Evolutionary conservation across 1,140 invertebrate species (phyloP), one percentile per base, ranked within the genome.

Genomic region (Lepidotrigona ventralis): DNA sequence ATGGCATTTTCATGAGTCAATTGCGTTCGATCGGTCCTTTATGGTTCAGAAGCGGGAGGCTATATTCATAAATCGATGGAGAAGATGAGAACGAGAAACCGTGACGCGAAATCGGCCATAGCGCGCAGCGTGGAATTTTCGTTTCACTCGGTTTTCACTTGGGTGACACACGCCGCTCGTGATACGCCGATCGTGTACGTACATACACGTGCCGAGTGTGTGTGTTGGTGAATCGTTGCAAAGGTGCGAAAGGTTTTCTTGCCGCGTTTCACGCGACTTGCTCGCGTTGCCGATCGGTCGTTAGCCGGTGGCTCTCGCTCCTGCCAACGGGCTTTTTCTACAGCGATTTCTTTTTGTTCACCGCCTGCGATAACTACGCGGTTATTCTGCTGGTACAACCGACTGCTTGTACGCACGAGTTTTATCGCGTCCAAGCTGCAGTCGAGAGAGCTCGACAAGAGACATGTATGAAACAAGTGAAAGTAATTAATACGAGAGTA

Each of bases 1-100:
- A 93, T 88, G 90, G 88, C 85, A 88, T 81, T 87, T 89, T 90
- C 86, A 87, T 86, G 88, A 89, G 85, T 89, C 88, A 85, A 88
- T 90, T 66, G 88, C 88, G 71, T 90, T 90, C 79, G 85, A 90
- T 88, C 85, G 60, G n/a, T 86, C 88, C 56, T 82, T 84, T 85
- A 89, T 89, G 88, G 83, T 89, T 51, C 88, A 89, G 83, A 89
- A 77, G 51, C 88, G 88, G 68, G 88, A 89, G 68, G 88, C 88
- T 60, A 83, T 87, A 81, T 89, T 89, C 63, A 88, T 89, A 72
- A 89, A 89, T 89, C 88, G 88, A 56, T 89, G 88, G 88, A 89
- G 88, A 60, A 85, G 87, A 85, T 89, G 83, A 89, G 9, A 26
- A 26, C 33, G 26, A 19, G 68, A 26, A 39, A 19, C 26, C 17